A percentile compares a stretch with the other conserved stretches of the same genome.
Evolutionary conservation across 2,113 vertebrate genomes (phyloP).

Genomic region (Serinus canaria): DNA sequence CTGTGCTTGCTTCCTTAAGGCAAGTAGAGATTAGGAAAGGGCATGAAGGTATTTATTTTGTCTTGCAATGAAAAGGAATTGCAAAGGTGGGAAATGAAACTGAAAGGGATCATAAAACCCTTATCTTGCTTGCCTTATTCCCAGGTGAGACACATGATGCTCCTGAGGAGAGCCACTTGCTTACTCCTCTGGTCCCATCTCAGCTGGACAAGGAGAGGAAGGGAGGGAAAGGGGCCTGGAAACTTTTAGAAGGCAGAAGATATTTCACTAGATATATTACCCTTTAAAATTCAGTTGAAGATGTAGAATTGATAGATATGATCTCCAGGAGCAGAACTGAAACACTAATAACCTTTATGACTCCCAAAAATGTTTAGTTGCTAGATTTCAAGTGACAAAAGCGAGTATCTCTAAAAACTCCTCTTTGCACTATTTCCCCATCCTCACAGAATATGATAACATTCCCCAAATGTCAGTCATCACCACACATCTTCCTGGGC

Average conservation of each 20-base stretch:
- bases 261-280: background rate
- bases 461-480: background rate
- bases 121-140: background rate
- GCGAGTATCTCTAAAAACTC: background rate
- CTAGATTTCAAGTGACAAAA: background rate
- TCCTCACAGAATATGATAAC: background rate
- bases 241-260: background rate
- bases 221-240: background rate
- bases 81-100: background rate
- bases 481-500: background rate
- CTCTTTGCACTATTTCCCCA: background rate
- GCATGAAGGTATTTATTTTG: background rate
- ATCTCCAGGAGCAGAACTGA: background rate
- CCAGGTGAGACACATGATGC: background rate
- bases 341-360: background rate
- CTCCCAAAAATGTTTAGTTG: background rate
- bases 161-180: background rate
- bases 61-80: background rate
- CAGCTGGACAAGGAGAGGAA: background rate
- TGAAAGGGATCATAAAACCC: background rate
- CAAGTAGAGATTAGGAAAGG: background rate
- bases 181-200: background rate
- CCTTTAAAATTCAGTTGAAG: background rate
- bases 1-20: background rate
- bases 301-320: background rate